These are phyloP conservation scores for Hedya salicella DNA, from an alignment of 2,888 invertebrate species.

Conservation along the genomic window DNA sequence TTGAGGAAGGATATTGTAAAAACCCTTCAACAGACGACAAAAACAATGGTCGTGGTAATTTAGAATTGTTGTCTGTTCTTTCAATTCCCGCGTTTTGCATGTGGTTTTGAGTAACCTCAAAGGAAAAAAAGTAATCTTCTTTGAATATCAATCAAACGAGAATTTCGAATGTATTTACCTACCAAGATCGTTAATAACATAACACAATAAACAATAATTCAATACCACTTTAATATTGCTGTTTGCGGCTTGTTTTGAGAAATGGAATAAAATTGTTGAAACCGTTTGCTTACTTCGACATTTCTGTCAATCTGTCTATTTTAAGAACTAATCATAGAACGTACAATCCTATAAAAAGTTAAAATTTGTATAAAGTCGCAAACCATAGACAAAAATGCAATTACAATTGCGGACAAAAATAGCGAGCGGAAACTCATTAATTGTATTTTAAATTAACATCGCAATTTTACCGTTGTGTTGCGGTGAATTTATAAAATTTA, in stretches of 20 bases:
- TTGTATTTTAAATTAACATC: conserved; percentile 29
- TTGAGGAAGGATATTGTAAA: conserved; percentile 6
- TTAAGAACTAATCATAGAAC: background rate
- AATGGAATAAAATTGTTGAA: background rate
- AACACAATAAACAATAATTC: background rate
- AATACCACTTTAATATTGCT: background rate
- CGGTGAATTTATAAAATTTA: conserved; percentile 56
- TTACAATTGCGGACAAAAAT: conserved; percentile 31
- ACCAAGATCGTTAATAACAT: conserved; percentile 6
- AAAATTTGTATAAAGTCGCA: background rate
- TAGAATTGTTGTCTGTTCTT: background rate
- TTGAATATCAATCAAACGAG: background rate
- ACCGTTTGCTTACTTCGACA: conserved; percentile 21
- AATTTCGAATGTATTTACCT: background rate
- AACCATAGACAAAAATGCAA: conserved; percentile 26
- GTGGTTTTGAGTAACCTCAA: background rate
- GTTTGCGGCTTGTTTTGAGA: background rate
- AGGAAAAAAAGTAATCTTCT: background rate
- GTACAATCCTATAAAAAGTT: background rate
- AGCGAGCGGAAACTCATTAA: conserved; percentile 20
- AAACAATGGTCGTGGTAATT: conserved; percentile 13
- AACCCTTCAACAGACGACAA: background rate
- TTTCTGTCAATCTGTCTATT: background rate
- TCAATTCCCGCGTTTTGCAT: conserved; percentile 15
- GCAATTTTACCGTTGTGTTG: conserved; percentile 48